phyloP scores from a whole-genome alignment of 2,888 invertebrate species.

The Chymomyza fuscimana region DNA sequence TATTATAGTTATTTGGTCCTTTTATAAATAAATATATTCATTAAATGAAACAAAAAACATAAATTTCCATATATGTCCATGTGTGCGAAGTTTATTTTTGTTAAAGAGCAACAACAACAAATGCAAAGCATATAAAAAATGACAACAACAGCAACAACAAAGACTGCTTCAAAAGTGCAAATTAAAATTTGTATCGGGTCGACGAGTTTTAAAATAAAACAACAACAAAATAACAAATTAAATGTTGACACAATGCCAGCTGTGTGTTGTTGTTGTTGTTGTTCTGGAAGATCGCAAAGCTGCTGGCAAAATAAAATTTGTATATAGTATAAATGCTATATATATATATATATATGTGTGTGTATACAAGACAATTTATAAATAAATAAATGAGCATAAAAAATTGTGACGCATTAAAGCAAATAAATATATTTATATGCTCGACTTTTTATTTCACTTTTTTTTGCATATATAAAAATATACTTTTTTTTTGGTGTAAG shows the following conservation, averaged over 20 bases:
- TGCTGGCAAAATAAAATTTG: not conserved
- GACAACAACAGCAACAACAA: conserved; percentile 9
- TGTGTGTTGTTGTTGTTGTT: not conserved
- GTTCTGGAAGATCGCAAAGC: conserved; percentile 1
- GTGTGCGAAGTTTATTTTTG: conserved; percentile 43
- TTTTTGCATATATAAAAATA: not conserved
- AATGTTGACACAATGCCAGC: conserved; percentile 4
- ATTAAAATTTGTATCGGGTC: conserved; percentile 43
- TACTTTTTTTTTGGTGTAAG: not conserved
- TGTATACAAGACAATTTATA: not conserved
- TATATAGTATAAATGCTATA: not conserved
- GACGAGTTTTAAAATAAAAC: conserved; percentile 30
- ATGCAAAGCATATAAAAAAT: conserved; percentile 2
- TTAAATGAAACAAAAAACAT: conserved; percentile 53
- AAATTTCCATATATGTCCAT: conserved; percentile 25
- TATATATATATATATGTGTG: not conserved
- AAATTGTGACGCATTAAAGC: conserved; percentile 44
- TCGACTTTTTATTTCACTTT: not conserved
- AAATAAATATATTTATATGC: conserved; percentile 60
- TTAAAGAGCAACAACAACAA: conserved; percentile 13
- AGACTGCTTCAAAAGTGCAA: conserved; percentile 27
- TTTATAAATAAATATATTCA: conserved; percentile 56
- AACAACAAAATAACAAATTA: conserved; percentile 12
- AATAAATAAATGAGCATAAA: conserved; percentile 15
- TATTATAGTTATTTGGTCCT: conserved; percentile 29